phyloP scores from a whole-genome alignment of 2,113 vertebrate genomes.

The Dunckerocampus dactyliophorus region DNA sequence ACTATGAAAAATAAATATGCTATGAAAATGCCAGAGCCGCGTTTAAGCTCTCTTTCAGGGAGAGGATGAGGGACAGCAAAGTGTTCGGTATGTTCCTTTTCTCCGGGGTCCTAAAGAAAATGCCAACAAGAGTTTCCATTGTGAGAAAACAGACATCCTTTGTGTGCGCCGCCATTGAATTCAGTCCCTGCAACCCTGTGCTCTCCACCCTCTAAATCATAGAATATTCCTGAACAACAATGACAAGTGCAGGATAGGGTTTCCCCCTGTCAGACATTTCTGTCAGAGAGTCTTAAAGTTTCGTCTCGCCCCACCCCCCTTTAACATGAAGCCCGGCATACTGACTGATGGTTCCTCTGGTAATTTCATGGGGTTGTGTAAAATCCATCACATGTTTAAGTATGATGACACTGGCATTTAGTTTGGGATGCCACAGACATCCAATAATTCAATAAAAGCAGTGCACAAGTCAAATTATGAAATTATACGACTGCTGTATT shows the following conservation, averaged over 20 bases:
- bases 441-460: neutral
- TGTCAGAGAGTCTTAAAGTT: constrained; percentile 66
- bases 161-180: constrained; percentile 44
- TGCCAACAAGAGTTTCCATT: constrained; percentile 63
- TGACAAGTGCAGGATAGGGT: constrained; percentile 63
- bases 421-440: neutral
- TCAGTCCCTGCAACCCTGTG: constrained; percentile 53
- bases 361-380: constrained; percentile 29
- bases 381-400: constrained; percentile 23
- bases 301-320: constrained; percentile 27
- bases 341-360: constrained; percentile 33
- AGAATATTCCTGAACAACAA: constrained; percentile 64
- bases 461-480: neutral
- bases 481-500: neutral
- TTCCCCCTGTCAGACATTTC: constrained; percentile 60
- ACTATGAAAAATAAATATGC: neutral
- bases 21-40: too few species aligned
- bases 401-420: constrained; percentile 9
- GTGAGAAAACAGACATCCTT: constrained; percentile 67
- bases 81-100: constrained; percentile 60
- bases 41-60: constrained; percentile 17
- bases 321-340: constrained; percentile 24
- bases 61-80: constrained; percentile 45
- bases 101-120: constrained; percentile 41
- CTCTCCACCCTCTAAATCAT: constrained; percentile 62